These are phyloP conservation scores for Steinernema feltiae DNA, from an alignment of 1,140 invertebrate genomes.

Conservation along the genomic window DNA sequence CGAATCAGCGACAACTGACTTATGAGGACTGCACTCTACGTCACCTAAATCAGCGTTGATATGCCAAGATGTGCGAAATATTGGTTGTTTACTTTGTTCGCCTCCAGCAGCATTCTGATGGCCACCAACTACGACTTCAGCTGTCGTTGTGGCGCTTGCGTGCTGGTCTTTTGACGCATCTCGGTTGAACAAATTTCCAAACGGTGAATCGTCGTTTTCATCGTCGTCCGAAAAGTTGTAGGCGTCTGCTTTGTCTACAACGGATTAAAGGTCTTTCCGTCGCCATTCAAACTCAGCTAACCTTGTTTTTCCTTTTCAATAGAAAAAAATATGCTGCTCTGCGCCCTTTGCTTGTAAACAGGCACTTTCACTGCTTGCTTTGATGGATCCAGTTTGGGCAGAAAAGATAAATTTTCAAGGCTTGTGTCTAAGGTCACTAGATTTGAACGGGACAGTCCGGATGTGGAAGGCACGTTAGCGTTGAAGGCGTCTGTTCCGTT, in stretches of 20 bases:
- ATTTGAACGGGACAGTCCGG: conserved; percentile 7
- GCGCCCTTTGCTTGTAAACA: conserved; percentile 31
- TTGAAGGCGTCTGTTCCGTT: conserved; percentile 3
- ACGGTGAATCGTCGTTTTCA: neutral
- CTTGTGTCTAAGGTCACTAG: neutral
- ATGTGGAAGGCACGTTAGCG: conserved; percentile 15
- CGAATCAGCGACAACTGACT: neutral
- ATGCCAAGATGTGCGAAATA: neutral
- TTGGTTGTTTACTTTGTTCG: neutral
- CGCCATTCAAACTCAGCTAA: neutral
- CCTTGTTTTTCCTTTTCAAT: neutral
- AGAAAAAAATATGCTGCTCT: neutral
- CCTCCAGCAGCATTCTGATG: neutral
- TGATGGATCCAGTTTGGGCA: neutral
- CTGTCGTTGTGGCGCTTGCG: neutral
- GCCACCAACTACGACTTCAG: neutral
- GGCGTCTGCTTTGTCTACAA: neutral
- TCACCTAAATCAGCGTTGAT: neutral
- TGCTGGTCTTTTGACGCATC: conserved; percentile 4
- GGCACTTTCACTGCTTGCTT: conserved; percentile 20
- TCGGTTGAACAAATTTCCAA: conserved; percentile 2
- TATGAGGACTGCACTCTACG: neutral
- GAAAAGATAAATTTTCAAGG: conserved; percentile 10
- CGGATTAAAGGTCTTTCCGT: neutral
- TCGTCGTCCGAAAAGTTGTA: conserved; percentile 15